Percentiles rank a stretch among this genome's conserved stretches.
Evolutionary conservation across 2,888 invertebrate species (phyloP).

Genomic region (Aplocera efformata): DNA sequence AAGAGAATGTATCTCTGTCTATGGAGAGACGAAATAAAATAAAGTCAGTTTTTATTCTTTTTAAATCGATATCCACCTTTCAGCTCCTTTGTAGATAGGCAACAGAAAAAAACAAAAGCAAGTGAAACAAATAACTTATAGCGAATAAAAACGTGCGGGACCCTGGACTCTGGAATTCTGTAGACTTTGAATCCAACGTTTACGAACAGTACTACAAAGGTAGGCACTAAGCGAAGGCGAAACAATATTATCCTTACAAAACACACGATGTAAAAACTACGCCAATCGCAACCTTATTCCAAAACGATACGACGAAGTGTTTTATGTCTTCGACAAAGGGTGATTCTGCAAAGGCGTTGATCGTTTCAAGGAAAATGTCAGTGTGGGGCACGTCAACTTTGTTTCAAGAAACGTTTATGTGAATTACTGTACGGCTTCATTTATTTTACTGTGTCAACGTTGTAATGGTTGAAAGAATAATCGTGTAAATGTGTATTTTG

Average conservation of each 20-base stretch:
- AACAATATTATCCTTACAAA: slow-evolving; percentile 45
- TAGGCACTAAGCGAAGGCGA: slow-evolving; percentile 43
- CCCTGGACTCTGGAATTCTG: too few species aligned
- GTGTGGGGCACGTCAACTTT: slow-evolving; percentile 40
- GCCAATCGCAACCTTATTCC: slow-evolving; percentile 11
- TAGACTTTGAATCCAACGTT: too few species aligned
- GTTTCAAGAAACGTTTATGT: slow-evolving; percentile 38
- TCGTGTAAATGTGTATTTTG: slow-evolving; percentile 3
- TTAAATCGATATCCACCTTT: too few species aligned
- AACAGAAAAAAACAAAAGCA: too few species aligned
- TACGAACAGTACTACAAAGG: slow-evolving; percentile 39
- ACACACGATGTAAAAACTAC: neutral
- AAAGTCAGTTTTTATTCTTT: too few species aligned
- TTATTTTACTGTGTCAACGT: slow-evolving; percentile 16
- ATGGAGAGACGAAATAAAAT: too few species aligned
- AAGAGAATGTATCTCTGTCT: too few species aligned
- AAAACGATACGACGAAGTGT: slow-evolving; percentile 4
- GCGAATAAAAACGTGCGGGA: too few species aligned
- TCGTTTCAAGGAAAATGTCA: slow-evolving; percentile 42
- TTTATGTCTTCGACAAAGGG: slow-evolving; percentile 17
- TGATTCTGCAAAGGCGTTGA: slow-evolving; percentile 27
- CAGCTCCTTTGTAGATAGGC: too few species aligned
- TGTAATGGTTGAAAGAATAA: slow-evolving; percentile 13
- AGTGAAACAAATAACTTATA: too few species aligned
- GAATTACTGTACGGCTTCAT: slow-evolving; percentile 27